Base-by-base conservation (phyloP, 2,888 invertebrate genomes). In the Xylota sylvarum region DNA sequence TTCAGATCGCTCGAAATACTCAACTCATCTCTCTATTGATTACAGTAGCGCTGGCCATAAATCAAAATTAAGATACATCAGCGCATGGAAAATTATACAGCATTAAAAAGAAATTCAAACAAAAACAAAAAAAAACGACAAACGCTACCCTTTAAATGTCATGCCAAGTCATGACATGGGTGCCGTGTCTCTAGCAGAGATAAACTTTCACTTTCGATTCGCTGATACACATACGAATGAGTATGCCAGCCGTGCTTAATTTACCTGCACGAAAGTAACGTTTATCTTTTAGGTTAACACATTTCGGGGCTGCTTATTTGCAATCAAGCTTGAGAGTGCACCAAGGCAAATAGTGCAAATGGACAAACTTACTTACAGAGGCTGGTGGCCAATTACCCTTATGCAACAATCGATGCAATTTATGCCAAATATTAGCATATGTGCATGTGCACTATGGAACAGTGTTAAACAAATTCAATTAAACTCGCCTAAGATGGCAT, bases 401-500 rank as follows among this genome's bases (percentile, higher is more conserved):
- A 80, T 80, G 80, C 80, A 85, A 85, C 46, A 23, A 58, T 23
- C 56, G 64, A 76, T 80, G 84, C 74, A 74, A 70, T 85, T 85
- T 76, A 65, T 70, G 64, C 55, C 55, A 76, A 85, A 65, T 85
- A 85, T 80, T 85, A 60, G 56, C 83, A 60, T 46, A 37, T 4
- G 32, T 19, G 23, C 23, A 9, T 56, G 58, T 65, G 62, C 56
- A 30, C 40, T 12, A 12, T 48, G 46, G 17, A 58, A 67, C 6
- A 32, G 60, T 69, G 77, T 69, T 77, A 77, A 69, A 32, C 50
- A 77, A 69, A 52, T 77, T 60, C 17, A 69, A 43, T 23, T 32
- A 52, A 64, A 82, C 40, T 40, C 19, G 30, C n/a, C 52, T n/a
- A 55, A 74, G 50, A 40, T 64, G 55, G 27, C 37, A n/a, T 37